A percentile compares a stretch with the other conserved stretches of the same genome.
Conservation (phyloP, 2,888 invertebrate species). For the Aporophyla nigra region DNA sequence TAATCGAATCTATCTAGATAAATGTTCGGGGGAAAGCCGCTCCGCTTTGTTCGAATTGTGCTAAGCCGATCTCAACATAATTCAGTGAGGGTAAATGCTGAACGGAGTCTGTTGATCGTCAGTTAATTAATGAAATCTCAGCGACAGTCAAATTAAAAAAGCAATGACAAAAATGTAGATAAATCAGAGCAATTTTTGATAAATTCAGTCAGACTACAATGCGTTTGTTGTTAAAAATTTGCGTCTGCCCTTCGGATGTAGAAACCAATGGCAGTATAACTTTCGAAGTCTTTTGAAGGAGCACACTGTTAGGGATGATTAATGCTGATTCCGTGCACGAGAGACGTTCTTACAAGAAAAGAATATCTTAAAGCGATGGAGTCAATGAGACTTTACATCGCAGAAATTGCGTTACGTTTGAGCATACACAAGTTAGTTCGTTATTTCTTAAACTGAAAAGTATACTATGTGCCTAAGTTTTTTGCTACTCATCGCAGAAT, state of each 20-base stretch:
- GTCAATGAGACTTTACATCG: not conserved
- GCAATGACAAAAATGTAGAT: not conserved
- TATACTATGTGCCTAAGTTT: not conserved
- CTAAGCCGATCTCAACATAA: not conserved
- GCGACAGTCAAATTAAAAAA: not conserved
- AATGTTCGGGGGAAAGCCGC: not conserved
- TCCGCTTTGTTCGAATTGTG: not conserved
- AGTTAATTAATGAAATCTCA: not conserved
- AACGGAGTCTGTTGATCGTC: not conserved
- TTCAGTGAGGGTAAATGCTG: not conserved
- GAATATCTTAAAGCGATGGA: not conserved
- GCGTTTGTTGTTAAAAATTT: not conserved
- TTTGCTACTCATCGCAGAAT: not conserved
- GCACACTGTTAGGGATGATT: not conserved
- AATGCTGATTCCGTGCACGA: not conserved
- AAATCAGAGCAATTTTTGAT: not conserved
- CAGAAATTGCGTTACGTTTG: constrained; percentile 4
- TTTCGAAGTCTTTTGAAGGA: not conserved
- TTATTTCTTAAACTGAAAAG: not conserved
- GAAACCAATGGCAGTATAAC: not conserved
- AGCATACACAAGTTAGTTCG: constrained; percentile 1
- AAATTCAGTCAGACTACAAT: not conserved
- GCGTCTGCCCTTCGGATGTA: not conserved
- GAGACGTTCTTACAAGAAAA: not conserved
- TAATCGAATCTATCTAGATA: too few species aligned